Evolutionary conservation across 92 coral and sea anemone species (phyloP).

Genomic region (Micromussa lordhowensis): DNA sequence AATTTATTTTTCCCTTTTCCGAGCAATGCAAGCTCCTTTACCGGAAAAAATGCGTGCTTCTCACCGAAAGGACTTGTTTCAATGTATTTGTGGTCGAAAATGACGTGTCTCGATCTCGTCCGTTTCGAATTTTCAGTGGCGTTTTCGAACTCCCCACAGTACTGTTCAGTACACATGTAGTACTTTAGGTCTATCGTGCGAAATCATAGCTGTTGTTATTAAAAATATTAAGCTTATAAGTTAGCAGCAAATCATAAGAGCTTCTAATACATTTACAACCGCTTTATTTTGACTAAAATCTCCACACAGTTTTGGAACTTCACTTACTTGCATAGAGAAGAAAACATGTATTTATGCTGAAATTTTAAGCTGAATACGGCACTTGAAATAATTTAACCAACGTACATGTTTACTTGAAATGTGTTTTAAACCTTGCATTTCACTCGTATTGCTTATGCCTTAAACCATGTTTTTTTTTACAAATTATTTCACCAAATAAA

Average conservation of each 20-base stretch:
- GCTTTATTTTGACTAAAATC: constrained; percentile 26
- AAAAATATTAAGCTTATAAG: constrained; percentile 12
- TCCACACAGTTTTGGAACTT: constrained; percentile 8
- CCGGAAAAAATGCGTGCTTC: constrained; percentile 15
- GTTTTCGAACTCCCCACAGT: constrained; percentile 19
- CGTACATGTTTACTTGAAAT: no score
- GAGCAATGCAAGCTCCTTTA: neutral
- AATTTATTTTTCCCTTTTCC: neutral
- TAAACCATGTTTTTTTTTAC: no score
- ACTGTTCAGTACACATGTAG: neutral
- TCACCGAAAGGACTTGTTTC: constrained; percentile 7
- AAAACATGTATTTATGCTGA: constrained; percentile 18
- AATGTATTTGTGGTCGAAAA: constrained; percentile 21
- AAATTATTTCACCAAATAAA: no score
- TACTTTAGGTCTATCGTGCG: constrained; percentile 26
- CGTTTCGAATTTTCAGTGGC: constrained; percentile 24
- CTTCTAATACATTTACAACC: neutral
- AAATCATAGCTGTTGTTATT: neutral
- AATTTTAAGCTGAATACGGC: no score
- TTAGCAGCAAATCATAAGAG: no score
- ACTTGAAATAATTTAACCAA: no score
- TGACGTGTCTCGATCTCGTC: neutral
- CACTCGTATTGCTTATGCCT: no score
- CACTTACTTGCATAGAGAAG: constrained; percentile 18
- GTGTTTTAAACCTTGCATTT: no score